Base-by-base conservation (phyloP, 1,140 invertebrate species). In the Pachypsylla venusta region DNA sequence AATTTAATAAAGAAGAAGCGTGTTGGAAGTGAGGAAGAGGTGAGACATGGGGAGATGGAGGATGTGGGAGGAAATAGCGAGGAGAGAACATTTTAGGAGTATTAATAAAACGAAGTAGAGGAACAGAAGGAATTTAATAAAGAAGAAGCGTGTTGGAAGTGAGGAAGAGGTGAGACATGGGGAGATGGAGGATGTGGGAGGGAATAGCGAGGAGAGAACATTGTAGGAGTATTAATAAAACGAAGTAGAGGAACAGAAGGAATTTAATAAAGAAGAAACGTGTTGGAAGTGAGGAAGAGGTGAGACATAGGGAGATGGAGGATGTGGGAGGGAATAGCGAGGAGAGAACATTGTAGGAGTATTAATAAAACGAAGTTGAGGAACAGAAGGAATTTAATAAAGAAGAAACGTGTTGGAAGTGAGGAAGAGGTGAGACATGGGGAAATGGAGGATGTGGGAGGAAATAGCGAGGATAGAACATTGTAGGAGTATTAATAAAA, bases 121-220 rank as follows among this genome's bases (percentile, higher is more conserved):
- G 16, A 26, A 35, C 22, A 27, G 25, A 27, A 26, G 20, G 55
- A 16, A 20, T 14, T 22, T 24, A 25, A 40, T 19, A 22, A 24
- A 10, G 22, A n/a, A 25, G 22, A 20, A 35, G 25, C 7, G 59
- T n/a, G 25, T 20, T n/a, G 25, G 35, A 30, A 27, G 19, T 25
- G 16, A 26, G n/a, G 27, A 53, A 39, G 19, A 39, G 25, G 40
- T 14, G 54, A 27, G 27, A 42, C 27, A 54, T 27, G 25, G 54
- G 25, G 67, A 66, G 35, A 62, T 59, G 35, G 62, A 55, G 13
- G 22, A 28, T n/a, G 14, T 48, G 26, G 20, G 19, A 26, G 56
- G 24, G 25, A 26, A 20, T 19, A 4, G 22, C 24, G 66, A 54
- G 54, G 56, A 57, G 66, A 66, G 57, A 62, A 68, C 60, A 61